Conservation (phyloP, 2,888 invertebrate species). For the Cosmopolites sordidus region DNA sequence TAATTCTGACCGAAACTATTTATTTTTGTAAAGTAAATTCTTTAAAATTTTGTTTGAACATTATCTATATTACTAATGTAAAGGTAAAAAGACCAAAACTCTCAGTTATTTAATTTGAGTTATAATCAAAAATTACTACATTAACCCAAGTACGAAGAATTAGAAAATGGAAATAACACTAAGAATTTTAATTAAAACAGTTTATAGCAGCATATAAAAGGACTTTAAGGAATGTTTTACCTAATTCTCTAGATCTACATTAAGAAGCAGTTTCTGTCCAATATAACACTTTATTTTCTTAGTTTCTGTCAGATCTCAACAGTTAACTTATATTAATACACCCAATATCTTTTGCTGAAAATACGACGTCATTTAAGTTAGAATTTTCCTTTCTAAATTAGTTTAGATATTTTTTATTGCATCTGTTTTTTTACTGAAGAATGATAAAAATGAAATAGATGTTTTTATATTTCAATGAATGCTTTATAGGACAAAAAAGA, state of each 20-base stretch:
- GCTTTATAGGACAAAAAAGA: no score
- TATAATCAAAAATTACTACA: not conserved
- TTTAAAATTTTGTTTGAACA: no score
- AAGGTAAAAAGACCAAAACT: no score
- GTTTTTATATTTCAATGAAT: no score
- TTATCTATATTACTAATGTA: no score
- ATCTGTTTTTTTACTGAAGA: no score
- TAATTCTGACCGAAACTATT: no score
- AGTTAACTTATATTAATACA: slow-evolving; percentile 6
- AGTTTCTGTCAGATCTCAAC: slow-evolving; percentile 11
- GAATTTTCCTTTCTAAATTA: not conserved
- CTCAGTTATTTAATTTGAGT: not conserved
- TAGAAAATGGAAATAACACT: slow-evolving; percentile 12
- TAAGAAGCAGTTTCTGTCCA: slow-evolving; percentile 13
- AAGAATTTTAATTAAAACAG: slow-evolving; percentile 15
- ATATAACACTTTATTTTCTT: slow-evolving; percentile 15
- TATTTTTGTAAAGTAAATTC: no score
- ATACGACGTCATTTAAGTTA: not conserved
- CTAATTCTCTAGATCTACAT: slow-evolving; percentile 14
- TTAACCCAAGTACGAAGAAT: slow-evolving; percentile 4
- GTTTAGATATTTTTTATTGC: no score
- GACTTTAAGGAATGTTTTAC: slow-evolving; percentile 11
- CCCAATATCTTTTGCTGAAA: not conserved
- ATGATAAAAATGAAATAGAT: no score
- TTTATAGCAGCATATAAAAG: slow-evolving; percentile 15